Evolutionary conservation across 2,113 vertebrate species (phyloP).

Genomic region (Motacilla alba): DNA sequence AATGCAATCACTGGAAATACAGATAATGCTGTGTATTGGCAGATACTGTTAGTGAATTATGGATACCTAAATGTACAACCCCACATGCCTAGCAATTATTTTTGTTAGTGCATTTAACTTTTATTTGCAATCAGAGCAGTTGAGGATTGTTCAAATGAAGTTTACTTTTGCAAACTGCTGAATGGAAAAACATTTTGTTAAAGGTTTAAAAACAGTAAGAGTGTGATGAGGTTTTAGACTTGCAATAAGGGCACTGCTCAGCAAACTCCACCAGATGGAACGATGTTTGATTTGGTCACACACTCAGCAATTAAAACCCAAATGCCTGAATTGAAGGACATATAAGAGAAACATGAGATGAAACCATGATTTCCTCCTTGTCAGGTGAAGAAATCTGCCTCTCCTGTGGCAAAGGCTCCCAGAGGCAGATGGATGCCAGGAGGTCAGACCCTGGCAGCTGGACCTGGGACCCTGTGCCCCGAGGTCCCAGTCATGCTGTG

Average conservation of each 20-base stretch:
- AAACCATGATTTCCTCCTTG: background rate
- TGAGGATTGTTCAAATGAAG: slow-evolving; percentile 49
- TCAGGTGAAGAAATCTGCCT: background rate
- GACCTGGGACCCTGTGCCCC: background rate
- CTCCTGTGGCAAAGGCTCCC: background rate
- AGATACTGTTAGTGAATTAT: slow-evolving; percentile 49
- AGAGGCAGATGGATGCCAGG: background rate
- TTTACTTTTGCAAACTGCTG: slow-evolving; percentile 59
- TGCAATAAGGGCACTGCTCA: slow-evolving; percentile 25
- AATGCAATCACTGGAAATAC: slow-evolving; percentile 67
- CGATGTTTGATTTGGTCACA: slow-evolving; percentile 42
- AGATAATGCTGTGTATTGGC: slow-evolving; percentile 63
- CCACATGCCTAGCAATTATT: slow-evolving; percentile 52
- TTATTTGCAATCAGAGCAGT: slow-evolving; percentile 62
- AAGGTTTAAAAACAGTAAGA: slow-evolving; percentile 39
- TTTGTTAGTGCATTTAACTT: slow-evolving; percentile 61
- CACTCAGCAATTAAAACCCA: background rate
- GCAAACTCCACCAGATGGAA: slow-evolving; percentile 29
- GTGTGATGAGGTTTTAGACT: slow-evolving; percentile 3
- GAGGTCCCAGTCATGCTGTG: background rate
- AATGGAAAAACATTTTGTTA: slow-evolving; percentile 33
- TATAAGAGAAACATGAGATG: background rate
- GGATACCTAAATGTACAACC: slow-evolving; percentile 39
- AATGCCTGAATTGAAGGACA: background rate
- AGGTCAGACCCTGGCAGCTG: background rate